Percentiles rank a stretch among this genome's conserved stretches.
phyloP scores from a whole-genome alignment of 92 coral and sea anemone genomes.

The Ricordea florida region DNA sequence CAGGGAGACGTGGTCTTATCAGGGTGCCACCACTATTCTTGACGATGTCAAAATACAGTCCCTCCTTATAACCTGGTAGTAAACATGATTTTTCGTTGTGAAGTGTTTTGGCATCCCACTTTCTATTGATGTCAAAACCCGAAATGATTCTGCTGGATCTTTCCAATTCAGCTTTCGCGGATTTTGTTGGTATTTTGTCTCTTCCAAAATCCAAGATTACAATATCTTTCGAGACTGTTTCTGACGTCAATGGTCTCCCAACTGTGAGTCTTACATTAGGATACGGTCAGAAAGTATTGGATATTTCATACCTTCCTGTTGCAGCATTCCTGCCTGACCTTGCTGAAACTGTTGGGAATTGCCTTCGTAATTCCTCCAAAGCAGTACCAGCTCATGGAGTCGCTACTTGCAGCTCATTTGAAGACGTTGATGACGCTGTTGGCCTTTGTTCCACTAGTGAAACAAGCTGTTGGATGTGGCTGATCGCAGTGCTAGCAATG shows the following conservation, averaged over 20 bases:
- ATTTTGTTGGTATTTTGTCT: conserved; percentile 44
- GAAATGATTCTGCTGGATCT: conserved; percentile 11
- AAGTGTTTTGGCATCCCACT: conserved; percentile 38
- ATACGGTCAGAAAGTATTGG: background rate
- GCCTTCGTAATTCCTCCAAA: background rate
- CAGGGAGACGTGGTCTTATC: conserved; percentile 31
- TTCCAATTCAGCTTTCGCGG: conserved; percentile 43
- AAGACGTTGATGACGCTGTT: background rate
- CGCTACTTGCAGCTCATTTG: background rate
- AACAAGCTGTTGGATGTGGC: background rate
- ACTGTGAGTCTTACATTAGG: background rate
- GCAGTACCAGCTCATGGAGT: background rate
- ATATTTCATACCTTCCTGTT: background rate
- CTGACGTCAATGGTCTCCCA: background rate
- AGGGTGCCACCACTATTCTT: conserved; percentile 52
- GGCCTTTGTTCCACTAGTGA: background rate
- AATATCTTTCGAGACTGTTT: background rate
- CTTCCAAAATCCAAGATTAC: background rate
- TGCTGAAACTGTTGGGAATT: background rate
- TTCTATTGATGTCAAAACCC: conserved; percentile 28
- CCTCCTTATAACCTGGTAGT: conserved; percentile 39
- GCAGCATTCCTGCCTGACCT: background rate
- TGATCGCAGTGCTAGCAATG: background rate
- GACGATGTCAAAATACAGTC: conserved; percentile 47
- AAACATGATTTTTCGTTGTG: conserved; percentile 6